phyloP scores from a whole-genome alignment of 2,797 vertebrate species.

The Antrozous pallidus region DNA sequence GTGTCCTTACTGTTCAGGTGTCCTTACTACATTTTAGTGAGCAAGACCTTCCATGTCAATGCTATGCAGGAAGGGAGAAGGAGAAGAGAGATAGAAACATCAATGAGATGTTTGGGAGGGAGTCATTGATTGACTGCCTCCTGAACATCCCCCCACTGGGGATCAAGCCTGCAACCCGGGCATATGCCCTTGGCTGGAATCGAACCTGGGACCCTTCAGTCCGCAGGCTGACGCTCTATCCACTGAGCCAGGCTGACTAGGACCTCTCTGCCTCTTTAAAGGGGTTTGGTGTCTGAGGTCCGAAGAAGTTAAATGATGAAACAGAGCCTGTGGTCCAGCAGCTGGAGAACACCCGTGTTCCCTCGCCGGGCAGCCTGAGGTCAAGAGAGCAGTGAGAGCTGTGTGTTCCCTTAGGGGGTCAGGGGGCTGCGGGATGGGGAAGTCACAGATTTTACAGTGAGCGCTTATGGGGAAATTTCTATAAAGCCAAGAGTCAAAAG shows the following conservation, averaged over 20 bases:
- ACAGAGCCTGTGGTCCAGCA: neutral
- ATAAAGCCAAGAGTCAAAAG: conserved; percentile 9
- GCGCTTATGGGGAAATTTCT: neutral
- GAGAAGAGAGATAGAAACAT: no score
- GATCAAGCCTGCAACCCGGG: no score
- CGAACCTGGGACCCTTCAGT: no score
- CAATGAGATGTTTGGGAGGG: no score
- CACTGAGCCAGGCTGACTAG: no score
- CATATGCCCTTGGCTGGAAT: no score
- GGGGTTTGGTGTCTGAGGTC: neutral
- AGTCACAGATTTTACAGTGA: neutral
- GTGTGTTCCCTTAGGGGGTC: neutral
- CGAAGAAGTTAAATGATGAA: neutral
- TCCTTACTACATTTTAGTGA: neutral
- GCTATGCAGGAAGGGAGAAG: no score
- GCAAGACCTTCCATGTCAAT: neutral
- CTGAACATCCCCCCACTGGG: no score
- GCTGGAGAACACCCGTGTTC: neutral
- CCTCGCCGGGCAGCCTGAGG: rapidly evolving
- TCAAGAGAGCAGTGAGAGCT: neutral
- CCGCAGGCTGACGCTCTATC: no score
- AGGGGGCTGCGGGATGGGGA: rapidly evolving
- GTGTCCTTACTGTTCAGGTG: neutral
- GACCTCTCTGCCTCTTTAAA: neutral
- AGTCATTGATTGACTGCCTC: no score